Evolutionary conservation across 2,797 vertebrate genomes (phyloP).

Genomic region (Mus spretus): DNA sequence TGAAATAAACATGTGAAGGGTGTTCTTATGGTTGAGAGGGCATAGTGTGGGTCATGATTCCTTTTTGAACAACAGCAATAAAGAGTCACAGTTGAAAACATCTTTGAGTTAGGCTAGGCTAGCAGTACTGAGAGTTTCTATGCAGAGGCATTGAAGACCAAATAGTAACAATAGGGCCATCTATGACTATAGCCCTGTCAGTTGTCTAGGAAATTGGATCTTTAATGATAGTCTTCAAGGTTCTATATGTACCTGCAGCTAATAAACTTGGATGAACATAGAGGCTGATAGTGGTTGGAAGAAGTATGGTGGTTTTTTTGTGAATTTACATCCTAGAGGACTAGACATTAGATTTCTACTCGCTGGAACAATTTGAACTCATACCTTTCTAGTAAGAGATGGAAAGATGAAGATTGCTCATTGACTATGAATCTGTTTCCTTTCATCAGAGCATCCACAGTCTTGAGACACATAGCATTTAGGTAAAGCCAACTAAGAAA

Average conservation of each 20-base stretch:
- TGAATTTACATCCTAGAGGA: background rate
- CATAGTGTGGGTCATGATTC: rapidly evolving
- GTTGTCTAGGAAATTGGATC: background rate
- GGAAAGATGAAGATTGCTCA: background rate
- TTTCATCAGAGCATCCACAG: background rate
- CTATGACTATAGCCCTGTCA: background rate
- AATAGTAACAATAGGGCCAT: background rate
- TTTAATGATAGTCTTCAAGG: background rate
- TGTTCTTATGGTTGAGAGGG: background rate
- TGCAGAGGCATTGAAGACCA: background rate
- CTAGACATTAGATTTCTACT: background rate
- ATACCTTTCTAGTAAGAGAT: background rate
- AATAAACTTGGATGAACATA: background rate
- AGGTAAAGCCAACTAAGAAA: background rate
- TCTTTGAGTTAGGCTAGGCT: background rate
- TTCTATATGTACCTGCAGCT: background rate
- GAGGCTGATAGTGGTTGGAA: background rate
- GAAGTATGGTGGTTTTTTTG: background rate
- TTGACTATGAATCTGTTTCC: background rate
- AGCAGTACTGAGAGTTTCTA: background rate
- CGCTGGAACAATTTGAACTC: background rate
- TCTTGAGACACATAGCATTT: background rate
- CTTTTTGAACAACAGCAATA: background rate
- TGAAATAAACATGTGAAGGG: background rate
- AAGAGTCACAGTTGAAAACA: background rate